Evolutionary conservation across 2,888 invertebrate genomes (phyloP).

Genomic region (Cosmia pyralina): DNA sequence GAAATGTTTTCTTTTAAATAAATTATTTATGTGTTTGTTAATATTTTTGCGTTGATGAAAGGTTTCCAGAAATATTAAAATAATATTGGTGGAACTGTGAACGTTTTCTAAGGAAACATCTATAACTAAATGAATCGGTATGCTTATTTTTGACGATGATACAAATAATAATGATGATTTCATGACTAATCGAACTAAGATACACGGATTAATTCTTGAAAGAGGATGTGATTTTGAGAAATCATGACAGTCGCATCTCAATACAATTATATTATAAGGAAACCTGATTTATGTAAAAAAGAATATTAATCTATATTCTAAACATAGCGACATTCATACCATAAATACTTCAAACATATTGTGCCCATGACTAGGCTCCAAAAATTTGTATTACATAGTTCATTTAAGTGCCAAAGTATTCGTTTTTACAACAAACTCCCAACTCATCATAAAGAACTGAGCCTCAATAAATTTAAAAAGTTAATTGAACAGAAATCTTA

Average conservation of each 20-base stretch:
- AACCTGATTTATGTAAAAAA: background rate
- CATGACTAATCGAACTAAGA: background rate
- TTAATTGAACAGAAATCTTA: too few relatives aligned
- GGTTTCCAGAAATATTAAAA: conserved; percentile 27
- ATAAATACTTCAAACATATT: background rate
- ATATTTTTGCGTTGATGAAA: conserved; percentile 56
- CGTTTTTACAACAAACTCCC: background rate
- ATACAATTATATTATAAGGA: background rate
- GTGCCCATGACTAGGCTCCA: background rate
- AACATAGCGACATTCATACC: background rate
- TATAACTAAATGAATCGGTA: conserved; percentile 10
- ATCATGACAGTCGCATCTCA: background rate
- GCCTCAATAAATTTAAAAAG: too few relatives aligned
- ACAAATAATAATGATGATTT: background rate
- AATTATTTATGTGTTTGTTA: conserved; percentile 63
- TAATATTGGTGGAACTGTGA: background rate
- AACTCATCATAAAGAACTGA: background rate
- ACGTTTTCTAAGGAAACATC: conserved; percentile 26
- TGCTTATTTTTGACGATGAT: conserved; percentile 5
- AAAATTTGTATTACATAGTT: background rate
- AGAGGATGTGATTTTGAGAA: background rate
- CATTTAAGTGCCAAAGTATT: background rate
- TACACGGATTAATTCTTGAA: background rate
- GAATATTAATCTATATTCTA: background rate
- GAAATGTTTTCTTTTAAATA: conserved; percentile 64